A percentile compares a stretch with the other conserved stretches of the same genome.
phyloP scores from a whole-genome alignment of 2,113 vertebrate genomes.

The Dryoscopus gambensis region DNA sequence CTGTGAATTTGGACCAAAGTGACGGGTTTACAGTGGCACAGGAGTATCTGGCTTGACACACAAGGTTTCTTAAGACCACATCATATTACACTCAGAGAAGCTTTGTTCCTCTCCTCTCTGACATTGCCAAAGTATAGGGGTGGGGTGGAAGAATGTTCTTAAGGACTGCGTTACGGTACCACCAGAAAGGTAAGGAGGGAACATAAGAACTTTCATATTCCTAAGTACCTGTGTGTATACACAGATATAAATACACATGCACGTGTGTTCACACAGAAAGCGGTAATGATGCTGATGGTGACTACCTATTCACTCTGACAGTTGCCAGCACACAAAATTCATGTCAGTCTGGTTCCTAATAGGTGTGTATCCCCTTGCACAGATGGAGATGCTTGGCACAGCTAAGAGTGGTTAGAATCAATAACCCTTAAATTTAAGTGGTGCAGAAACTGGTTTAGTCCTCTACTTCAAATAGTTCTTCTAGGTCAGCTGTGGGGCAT shows the following conservation, averaged over 20 bases:
- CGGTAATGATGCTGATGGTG: neutral
- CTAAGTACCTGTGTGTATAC: neutral
- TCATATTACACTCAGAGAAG: neutral
- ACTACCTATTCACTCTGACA: neutral
- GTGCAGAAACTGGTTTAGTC: neutral
- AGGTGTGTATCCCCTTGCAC: neutral
- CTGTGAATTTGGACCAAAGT: neutral
- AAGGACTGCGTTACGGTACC: neutral
- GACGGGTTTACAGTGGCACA: neutral
- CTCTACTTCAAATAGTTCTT: neutral
- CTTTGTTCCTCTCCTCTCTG: neutral
- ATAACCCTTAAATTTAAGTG: neutral
- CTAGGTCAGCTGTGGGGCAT: neutral
- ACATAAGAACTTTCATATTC: neutral
- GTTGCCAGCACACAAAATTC: neutral
- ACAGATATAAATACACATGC: fast-evolving
- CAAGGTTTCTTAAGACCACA: neutral
- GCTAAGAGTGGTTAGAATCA: neutral
- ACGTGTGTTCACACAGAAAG: neutral
- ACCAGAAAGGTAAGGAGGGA: neutral
- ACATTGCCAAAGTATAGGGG: neutral
- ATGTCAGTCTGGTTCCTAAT: neutral
- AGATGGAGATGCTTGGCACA: neutral
- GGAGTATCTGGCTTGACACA: neutral
- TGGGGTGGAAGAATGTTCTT: neutral